Evolutionary conservation across 2,888 invertebrate genomes (phyloP).

Genomic region (Ochropleura plecta): DNA sequence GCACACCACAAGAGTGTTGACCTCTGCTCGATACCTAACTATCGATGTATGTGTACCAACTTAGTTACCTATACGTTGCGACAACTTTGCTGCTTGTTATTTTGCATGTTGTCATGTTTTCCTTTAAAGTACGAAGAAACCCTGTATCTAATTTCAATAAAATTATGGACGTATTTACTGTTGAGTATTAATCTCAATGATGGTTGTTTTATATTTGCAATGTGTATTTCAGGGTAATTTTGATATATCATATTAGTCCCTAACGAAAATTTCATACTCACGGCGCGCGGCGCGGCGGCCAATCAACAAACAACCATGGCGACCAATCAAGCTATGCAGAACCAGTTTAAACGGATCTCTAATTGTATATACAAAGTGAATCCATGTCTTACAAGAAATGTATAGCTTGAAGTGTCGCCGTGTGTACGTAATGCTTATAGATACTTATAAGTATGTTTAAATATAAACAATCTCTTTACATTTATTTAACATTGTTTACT

Average conservation of each 20-base stretch:
- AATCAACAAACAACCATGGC: too few relatives aligned
- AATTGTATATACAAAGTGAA: too few relatives aligned
- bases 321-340: too few relatives aligned
- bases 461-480: neutral
- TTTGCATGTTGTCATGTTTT: constrained; percentile 26
- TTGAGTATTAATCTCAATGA: neutral
- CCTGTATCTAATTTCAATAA: constrained; percentile 15
- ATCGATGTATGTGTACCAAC: constrained; percentile 46
- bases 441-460: too few relatives aligned
- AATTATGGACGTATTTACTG: neutral
- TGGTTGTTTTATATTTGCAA: neutral
- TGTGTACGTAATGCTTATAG: neutral
- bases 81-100: constrained; percentile 28
- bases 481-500: neutral
- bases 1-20: constrained; percentile 76
- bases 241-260: neutral
- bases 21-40: constrained; percentile 36
- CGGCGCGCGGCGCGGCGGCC: too few relatives aligned
- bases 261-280: too few relatives aligned
- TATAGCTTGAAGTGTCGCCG: too few relatives aligned
- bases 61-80: constrained; percentile 14
- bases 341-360: too few relatives aligned
- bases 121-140: neutral
- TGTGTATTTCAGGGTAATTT: neutral
- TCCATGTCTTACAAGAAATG: too few relatives aligned